phyloP scores from a whole-genome alignment of 2,888 invertebrate species.

The Lasioglossum calceatum region DNA sequence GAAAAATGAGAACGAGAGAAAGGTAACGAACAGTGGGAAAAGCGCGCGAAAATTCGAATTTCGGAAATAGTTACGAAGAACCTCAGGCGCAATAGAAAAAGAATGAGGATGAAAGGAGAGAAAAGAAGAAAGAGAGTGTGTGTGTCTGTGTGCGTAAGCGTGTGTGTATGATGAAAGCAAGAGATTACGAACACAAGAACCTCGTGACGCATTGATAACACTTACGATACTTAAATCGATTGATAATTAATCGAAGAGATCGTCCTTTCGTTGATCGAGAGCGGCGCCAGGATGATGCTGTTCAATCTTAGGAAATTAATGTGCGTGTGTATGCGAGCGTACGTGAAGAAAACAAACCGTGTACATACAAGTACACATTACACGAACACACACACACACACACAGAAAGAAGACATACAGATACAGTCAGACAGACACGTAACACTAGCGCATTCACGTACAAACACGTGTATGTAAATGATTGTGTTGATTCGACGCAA shows the following conservation, averaged over 20 bases:
- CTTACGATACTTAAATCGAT: slow-evolving; percentile 66
- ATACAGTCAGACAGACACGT: background rate
- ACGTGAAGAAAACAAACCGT: slow-evolving; percentile 41
- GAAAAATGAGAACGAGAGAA: slow-evolving; percentile 23
- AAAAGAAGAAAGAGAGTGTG: background rate
- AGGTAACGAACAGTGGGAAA: background rate
- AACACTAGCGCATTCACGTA: slow-evolving; percentile 14
- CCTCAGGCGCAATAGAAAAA: slow-evolving; percentile 10
- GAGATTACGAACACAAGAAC: slow-evolving; percentile 15
- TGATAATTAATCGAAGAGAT: slow-evolving; percentile 34
- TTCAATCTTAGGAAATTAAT: slow-evolving; percentile 26
- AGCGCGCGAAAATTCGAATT: background rate
- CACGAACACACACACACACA: slow-evolving; percentile 40
- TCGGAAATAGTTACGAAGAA: slow-evolving; percentile 32
- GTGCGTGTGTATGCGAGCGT: slow-evolving; percentile 54
- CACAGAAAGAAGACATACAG: slow-evolving; percentile 23
- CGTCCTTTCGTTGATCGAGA: slow-evolving; percentile 74
- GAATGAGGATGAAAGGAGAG: slow-evolving; percentile 30
- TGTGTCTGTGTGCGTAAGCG: background rate
- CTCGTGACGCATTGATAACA: slow-evolving; percentile 62
- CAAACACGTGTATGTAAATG: slow-evolving; percentile 10
- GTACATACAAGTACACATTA: slow-evolving; percentile 29
- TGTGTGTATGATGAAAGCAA: background rate
- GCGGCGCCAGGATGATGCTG: slow-evolving; percentile 59
- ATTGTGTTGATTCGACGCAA: slow-evolving; percentile 59